phyloP scores from a whole-genome alignment of 1,140 invertebrate genomes.

The Heliconius hermathena region DNA sequence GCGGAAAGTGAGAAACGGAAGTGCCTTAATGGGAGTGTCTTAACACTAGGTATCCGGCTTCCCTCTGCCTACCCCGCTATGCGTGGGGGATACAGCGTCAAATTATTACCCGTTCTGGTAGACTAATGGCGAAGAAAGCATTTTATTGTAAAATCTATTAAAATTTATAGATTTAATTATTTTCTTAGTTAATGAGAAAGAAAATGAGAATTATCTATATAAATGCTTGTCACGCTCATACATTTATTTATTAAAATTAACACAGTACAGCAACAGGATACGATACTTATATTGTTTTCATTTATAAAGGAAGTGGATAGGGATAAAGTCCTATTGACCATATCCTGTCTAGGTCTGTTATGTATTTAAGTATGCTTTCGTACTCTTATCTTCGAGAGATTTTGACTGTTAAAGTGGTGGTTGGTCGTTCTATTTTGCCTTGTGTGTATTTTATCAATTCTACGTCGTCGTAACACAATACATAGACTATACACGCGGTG shows the following conservation, averaged over 20 bases:
- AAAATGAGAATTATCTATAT: neutral
- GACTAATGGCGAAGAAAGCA: neutral
- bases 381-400: too few species aligned
- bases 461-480: too few species aligned
- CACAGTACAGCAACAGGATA: slow-evolving; percentile 28
- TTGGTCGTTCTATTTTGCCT: neutral
- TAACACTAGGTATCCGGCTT: too few species aligned
- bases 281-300: slow-evolving; percentile 23
- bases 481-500: too few species aligned
- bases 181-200: neutral
- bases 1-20: too few species aligned
- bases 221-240: neutral
- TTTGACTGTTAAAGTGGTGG: neutral
- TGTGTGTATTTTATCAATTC: too few species aligned
- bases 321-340: slow-evolving; percentile 14
- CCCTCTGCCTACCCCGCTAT: too few species aligned
- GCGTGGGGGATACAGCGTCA: too few species aligned
- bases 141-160: too few species aligned
- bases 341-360: slow-evolving; percentile 19
- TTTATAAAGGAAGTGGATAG: slow-evolving; percentile 27
- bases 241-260: slow-evolving; percentile 16
- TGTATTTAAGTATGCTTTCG: neutral
- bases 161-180: neutral
- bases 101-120: too few species aligned
- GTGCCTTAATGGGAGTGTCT: too few species aligned